Evolutionary conservation across 2,797 vertebrate species (phyloP).

Genomic region (Mormyrus proboscirostris): DNA sequence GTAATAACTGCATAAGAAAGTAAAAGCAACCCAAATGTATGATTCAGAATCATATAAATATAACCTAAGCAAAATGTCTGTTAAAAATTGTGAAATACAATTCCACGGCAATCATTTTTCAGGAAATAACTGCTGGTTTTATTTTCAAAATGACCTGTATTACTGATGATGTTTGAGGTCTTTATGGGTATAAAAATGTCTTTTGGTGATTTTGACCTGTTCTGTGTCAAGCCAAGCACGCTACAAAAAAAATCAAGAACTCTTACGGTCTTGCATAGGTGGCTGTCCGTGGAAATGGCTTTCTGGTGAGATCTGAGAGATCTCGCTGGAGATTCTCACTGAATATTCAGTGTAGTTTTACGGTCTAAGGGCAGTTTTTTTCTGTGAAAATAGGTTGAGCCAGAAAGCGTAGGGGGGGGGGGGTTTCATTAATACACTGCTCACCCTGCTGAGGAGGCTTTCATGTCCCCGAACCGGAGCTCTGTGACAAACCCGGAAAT

Average conservation of each 20-base stretch:
- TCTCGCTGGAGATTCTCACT: not conserved
- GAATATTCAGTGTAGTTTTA: not conserved
- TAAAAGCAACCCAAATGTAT: not conserved
- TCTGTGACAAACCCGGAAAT: not conserved
- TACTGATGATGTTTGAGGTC: slow-evolving; percentile 17
- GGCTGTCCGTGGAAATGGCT: not conserved
- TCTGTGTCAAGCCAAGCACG: not conserved
- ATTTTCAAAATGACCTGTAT: not conserved
- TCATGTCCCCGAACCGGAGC: not conserved
- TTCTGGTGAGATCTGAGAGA: not conserved
- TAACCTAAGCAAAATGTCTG: not conserved
- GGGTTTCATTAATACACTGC: not conserved
- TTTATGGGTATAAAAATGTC: not conserved
- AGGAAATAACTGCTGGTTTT: not conserved
- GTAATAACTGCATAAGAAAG: not conserved
- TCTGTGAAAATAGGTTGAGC: not conserved
- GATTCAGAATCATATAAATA: not conserved
- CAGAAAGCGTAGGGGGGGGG: not conserved
- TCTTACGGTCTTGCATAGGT: not conserved
- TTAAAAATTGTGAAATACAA: not conserved
- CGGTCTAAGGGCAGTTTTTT: not conserved
- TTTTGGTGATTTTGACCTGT: not conserved
- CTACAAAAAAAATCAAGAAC: not conserved
- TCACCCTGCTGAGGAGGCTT: not conserved
- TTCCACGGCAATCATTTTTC: slow-evolving; percentile 26